phyloP scores from a whole-genome alignment of 2,113 vertebrate genomes.

The Pongo abelii region DNA sequence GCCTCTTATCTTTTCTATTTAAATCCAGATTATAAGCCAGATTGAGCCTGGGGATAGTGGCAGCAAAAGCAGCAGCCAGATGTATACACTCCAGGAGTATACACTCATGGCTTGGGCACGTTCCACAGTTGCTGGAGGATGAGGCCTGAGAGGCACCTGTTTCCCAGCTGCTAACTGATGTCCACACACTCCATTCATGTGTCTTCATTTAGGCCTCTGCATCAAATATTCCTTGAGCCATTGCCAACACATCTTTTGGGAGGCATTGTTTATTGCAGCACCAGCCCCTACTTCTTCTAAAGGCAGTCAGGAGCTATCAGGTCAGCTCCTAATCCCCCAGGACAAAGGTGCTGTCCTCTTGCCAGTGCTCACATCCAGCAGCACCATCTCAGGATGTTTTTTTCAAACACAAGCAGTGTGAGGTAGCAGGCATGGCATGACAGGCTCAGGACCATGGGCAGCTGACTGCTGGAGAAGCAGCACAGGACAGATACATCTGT shows the following conservation, averaged over 20 bases:
- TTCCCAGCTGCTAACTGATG: constrained; percentile 63
- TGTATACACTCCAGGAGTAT: neutral
- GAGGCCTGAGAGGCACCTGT: neutral
- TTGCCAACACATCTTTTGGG: constrained; percentile 86
- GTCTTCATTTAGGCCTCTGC: constrained; percentile 85
- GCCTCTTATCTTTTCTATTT: constrained; percentile 72
- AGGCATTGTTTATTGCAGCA: constrained; percentile 83
- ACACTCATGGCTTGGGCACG: constrained; percentile 56
- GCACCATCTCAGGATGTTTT: constrained; percentile 97
- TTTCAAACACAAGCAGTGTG: constrained; percentile 95
- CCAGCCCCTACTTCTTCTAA: constrained; percentile 97
- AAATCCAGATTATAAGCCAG: constrained; percentile 63
- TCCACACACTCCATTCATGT: constrained; percentile 68
- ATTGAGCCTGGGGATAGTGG: constrained; percentile 57
- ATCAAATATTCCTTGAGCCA: constrained; percentile 85
- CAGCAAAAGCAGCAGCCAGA: constrained; percentile 79
- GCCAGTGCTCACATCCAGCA: constrained; percentile 92
- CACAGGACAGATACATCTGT: constrained; percentile 98
- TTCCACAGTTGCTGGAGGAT: constrained; percentile 43
- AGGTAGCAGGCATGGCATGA: constrained; percentile 97
- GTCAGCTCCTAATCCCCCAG: neutral
- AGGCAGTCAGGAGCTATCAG: neutral
- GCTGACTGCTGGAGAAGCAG: constrained; percentile 98
- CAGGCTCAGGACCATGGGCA: constrained; percentile 94
- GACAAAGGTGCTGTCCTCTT: fast-evolving